Base-by-base conservation (phyloP, 2,113 vertebrate species). In the Mionectes macconnelli region DNA sequence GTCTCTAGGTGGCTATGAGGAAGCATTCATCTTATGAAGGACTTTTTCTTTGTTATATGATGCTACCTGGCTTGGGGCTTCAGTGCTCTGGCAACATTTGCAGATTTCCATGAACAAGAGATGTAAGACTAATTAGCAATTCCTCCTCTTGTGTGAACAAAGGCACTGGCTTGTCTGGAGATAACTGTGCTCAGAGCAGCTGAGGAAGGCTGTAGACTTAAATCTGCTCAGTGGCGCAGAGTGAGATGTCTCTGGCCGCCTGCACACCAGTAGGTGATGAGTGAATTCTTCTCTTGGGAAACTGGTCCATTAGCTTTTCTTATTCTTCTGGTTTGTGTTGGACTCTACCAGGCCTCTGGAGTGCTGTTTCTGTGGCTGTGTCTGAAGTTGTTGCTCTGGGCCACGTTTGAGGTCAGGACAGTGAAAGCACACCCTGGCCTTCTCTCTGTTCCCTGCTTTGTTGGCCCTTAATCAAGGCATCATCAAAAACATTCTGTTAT, bases 331-430 rank as follows among this genome's bases (percentile, higher is more conserved):
- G 11, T 37, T 28, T 64, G 14, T 49, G 11, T 10, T 31, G 16
- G 2, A 9, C 50, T 79, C 79, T 83, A 12, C 25, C 39, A 68
- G 30, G 12, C 13, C 15, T 72, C 40, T 37, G 33, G 35, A 56
- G 21, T 0, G 2, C 4, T 3, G 1, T 77, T 50, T 28, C n/a
- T 75, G 18, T 55, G 39, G 0, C 31, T 69, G 3, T 14, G 3
- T 18, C 47, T 78, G 52, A 75, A 72, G n/a, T 0, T 80, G 17
- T 50, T 83, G 8, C 5, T 87, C 18, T 45, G 74, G 59, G 4
- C 28, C 6, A 1, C 31, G 4, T 35, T 64, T 64, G 73, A 72
- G 10, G 2, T 13, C 2, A 4, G 35, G n/a, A 70, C 72, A 89
- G 16, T 24, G 25, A 1, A 5, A 84, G 7, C 2, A 24, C 1